These are phyloP conservation scores for Ophioninae sp. DNA, from an alignment of 2,888 invertebrate genomes.

Conservation along the genomic window DNA sequence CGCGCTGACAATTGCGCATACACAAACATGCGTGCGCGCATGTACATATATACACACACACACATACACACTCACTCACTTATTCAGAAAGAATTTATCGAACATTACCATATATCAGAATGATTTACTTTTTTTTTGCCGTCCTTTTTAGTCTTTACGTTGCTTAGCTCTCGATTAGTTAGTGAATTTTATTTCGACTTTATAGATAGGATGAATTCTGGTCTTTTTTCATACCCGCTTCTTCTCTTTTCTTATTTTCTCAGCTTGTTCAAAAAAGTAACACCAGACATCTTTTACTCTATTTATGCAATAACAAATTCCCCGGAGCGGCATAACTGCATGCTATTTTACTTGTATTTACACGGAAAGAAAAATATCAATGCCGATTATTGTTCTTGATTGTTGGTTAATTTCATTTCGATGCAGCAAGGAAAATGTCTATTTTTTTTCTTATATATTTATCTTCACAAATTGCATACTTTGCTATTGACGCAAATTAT, in stretches of 20 bases:
- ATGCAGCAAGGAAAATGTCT: slow-evolving; percentile 14
- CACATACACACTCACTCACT: not conserved
- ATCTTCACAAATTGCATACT: slow-evolving; percentile 1
- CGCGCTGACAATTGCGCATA: not conserved
- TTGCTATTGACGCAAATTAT: not conserved
- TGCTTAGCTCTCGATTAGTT: slow-evolving; percentile 78
- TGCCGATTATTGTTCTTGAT: slow-evolving; percentile 18
- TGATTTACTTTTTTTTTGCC: slow-evolving; percentile 1
- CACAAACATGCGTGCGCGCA: not conserved
- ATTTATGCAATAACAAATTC: slow-evolving; percentile 76
- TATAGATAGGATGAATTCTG: slow-evolving; percentile 78
- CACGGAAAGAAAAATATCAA: slow-evolving; percentile 42
- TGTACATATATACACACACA: slow-evolving; percentile 3
- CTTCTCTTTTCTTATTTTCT: slow-evolving; percentile 6
- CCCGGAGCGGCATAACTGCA: slow-evolving; percentile 63
- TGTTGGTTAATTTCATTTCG: slow-evolving; percentile 7
- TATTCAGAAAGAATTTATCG: slow-evolving; percentile 52
- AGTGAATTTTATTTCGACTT: slow-evolving; percentile 79
- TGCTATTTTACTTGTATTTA: slow-evolving; percentile 58
- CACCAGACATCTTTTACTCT: slow-evolving; percentile 73
- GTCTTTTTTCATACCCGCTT: slow-evolving; percentile 37
- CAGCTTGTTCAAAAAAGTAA: slow-evolving; percentile 75
- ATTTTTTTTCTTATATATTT: slow-evolving; percentile 4
- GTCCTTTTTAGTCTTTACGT: slow-evolving; percentile 59
- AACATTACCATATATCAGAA: slow-evolving; percentile 37